Conservation (phyloP, 2,888 invertebrate species). For the Eupithecia exiguata region DNA sequence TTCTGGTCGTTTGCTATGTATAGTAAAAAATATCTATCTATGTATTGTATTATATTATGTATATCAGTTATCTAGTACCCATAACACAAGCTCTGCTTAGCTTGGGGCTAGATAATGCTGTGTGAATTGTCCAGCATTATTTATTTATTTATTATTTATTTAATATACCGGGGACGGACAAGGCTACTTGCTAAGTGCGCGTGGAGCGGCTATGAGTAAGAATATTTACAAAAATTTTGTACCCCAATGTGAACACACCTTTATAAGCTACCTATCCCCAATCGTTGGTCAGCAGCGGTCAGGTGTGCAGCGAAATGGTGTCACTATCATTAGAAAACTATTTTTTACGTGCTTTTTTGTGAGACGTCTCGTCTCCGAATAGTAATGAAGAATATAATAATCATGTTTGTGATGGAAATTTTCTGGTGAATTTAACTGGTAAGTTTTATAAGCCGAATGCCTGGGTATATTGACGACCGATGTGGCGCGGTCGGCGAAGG, state of each 20-base stretch:
- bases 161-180: too few species aligned
- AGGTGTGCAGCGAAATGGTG: slow-evolving; percentile 37
- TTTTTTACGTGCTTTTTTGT: slow-evolving; percentile 34
- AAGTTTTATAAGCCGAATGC: not conserved
- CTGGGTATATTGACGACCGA: not conserved
- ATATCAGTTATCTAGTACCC: too few species aligned
- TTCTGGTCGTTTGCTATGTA: too few species aligned
- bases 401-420: slow-evolving; percentile 21
- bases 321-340: slow-evolving; percentile 37
- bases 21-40: too few species aligned
- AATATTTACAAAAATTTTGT: not conserved
- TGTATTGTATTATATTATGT: too few species aligned
- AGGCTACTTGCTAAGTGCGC: too few species aligned
- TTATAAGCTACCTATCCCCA: slow-evolving; percentile 38
- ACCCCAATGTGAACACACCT: slow-evolving; percentile 14
- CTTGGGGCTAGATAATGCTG: too few species aligned
- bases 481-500: too few species aligned
- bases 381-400: slow-evolving; percentile 21
- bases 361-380: slow-evolving; percentile 30
- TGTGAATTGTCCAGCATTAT: too few species aligned
- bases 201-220: too few species aligned
- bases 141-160: too few species aligned
- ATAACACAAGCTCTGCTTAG: too few species aligned
- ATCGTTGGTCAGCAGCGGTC: slow-evolving; percentile 34
- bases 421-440: not conserved